Conservation (phyloP, 2,113 vertebrate species). For the human (Homo sapiens) region GRCh38 chr2:234479501-234480000, state of each 20-base stretch:
- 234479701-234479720: fast-evolving
- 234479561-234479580: fast-evolving
- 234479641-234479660: fast-evolving
- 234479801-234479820: not conserved
- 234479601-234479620: not conserved
- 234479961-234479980: fast-evolving
- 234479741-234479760: fast-evolving
- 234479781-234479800: not conserved
- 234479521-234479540: not conserved
- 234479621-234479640: not conserved
- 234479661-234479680: too few relatives aligned
- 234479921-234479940: not conserved
- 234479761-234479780: not conserved
- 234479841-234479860: not conserved
- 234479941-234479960: not conserved
- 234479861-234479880: not conserved
- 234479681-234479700: fast-evolving
- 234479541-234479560: fast-evolving
- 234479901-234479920: not conserved
- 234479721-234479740: fast-evolving
- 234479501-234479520: not conserved
- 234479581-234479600: fast-evolving
- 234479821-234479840: too few relatives aligned
- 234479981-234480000: not conserved
- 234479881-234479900: not conserved